These are phyloP conservation scores for Platanista minor DNA, from an alignment of 2,113 vertebrate genomes.

Conservation along the genomic window DNA sequence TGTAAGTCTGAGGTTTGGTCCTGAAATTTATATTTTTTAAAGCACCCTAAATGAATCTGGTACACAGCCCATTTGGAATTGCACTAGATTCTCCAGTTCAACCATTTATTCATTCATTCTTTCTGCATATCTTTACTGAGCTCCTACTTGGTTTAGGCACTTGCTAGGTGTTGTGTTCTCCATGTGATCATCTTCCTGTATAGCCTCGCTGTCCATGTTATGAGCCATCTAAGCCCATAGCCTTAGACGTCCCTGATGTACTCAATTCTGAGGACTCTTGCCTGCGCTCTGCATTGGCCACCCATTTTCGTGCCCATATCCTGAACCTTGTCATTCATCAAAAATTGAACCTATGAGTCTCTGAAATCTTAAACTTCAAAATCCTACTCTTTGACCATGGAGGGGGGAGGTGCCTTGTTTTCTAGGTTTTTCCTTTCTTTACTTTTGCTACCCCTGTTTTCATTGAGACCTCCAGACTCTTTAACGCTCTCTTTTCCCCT, in stretches of 20 bases:
- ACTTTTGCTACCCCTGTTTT: not conserved
- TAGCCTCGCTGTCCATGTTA: not conserved
- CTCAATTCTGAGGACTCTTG: not conserved
- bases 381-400: not conserved
- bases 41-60: not conserved
- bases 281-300: not conserved
- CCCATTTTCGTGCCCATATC: not conserved
- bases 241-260: not conserved
- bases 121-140: not conserved
- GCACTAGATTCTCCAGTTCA: not conserved
- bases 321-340: not conserved
- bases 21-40: not conserved
- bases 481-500: not conserved
- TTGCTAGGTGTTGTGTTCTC: not conserved
- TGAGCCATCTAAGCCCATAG: not conserved
- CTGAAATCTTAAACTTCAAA: not conserved
- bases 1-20: not conserved
- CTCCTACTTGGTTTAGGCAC: not conserved
- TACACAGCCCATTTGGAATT: not conserved
- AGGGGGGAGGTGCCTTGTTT: not conserved
- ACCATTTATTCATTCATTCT: not conserved
- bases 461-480: not conserved
- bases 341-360: not conserved
- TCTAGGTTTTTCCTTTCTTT: not conserved
- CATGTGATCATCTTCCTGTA: not conserved